phyloP scores from a whole-genome alignment of 2,888 invertebrate species.

The Bugulina stolonifera region DNA sequence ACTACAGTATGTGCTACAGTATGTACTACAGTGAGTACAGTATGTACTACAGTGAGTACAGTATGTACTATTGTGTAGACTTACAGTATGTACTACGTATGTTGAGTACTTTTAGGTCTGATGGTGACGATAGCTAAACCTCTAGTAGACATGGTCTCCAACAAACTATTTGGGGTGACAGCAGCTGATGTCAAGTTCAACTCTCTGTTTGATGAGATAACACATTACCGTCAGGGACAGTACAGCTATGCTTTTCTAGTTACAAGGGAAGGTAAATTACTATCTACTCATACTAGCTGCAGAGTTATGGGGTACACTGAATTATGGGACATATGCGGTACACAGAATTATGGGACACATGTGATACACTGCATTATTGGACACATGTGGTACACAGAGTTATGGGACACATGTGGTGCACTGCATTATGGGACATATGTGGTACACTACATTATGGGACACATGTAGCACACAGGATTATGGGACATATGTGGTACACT shows the following conservation, averaged over 20 bases:
- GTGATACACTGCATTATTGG: too few relatives aligned
- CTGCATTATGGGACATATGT: too few relatives aligned
- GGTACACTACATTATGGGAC: too few relatives aligned
- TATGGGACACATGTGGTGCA: too few relatives aligned
- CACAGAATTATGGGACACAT: too few relatives aligned
- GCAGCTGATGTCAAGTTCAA: background rate
- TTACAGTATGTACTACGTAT: background rate
- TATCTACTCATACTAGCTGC: too few relatives aligned
- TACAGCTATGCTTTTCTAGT: constrained; percentile 13
- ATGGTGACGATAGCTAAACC: background rate
- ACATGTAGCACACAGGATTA: too few relatives aligned
- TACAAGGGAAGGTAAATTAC: background rate
- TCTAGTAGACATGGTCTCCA: background rate
- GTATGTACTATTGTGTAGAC: background rate
- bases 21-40: background rate
- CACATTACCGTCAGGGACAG: background rate
- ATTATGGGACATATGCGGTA: too few relatives aligned
- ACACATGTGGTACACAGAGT: too few relatives aligned
- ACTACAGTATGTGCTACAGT: background rate
- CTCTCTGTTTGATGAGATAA: background rate
- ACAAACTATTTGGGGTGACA: constrained; percentile 11
- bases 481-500: too few relatives aligned
- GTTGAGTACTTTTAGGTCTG: background rate
- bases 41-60: background rate
- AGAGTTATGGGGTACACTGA: too few relatives aligned